phyloP scores from a whole-genome alignment of 2,888 invertebrate genomes.

The Cotesia congregata region DNA sequence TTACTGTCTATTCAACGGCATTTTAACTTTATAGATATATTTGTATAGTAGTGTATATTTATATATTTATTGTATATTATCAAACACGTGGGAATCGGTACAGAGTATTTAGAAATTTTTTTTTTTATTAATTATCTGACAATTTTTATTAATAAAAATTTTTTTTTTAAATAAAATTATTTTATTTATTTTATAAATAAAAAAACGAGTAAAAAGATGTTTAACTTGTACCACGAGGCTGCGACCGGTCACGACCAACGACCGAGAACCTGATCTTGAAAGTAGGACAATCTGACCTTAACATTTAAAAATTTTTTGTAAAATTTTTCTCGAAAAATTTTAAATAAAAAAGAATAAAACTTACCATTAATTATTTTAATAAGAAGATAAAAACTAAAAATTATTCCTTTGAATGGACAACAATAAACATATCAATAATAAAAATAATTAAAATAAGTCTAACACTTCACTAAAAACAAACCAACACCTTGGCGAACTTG shows the following conservation, averaged over 20 bases:
- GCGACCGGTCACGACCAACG: conserved; percentile 27
- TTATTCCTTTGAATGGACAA: not conserved
- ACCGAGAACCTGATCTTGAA: conserved; percentile 41
- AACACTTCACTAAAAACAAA: conserved; percentile 8
- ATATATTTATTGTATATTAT: conserved; percentile 17
- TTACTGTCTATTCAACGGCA: conserved; percentile 36
- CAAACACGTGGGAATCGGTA: conserved; percentile 30
- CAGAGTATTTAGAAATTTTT: too few species aligned
- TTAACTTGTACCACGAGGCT: not conserved
- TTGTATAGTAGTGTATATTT: not conserved
- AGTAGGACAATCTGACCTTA: conserved; percentile 38
- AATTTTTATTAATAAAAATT: too few species aligned
- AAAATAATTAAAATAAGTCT: not conserved
- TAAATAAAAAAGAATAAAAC: conserved; percentile 16
- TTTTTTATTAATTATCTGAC: too few species aligned
- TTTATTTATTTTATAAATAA: not conserved
- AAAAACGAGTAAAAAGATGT: not conserved
- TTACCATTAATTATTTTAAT: conserved; percentile 16
- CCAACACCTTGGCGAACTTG: not conserved
- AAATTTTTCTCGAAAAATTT: not conserved
- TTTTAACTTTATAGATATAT: not conserved
- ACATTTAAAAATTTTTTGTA: too few species aligned
- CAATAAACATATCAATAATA: not conserved
- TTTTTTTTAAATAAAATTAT: too few species aligned
- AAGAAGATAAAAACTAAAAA: not conserved